Percentiles rank a stretch among this genome's conserved stretches.
Conservation (phyloP, 2,797 vertebrate species). For the Takifugu ocellatus region DNA sequence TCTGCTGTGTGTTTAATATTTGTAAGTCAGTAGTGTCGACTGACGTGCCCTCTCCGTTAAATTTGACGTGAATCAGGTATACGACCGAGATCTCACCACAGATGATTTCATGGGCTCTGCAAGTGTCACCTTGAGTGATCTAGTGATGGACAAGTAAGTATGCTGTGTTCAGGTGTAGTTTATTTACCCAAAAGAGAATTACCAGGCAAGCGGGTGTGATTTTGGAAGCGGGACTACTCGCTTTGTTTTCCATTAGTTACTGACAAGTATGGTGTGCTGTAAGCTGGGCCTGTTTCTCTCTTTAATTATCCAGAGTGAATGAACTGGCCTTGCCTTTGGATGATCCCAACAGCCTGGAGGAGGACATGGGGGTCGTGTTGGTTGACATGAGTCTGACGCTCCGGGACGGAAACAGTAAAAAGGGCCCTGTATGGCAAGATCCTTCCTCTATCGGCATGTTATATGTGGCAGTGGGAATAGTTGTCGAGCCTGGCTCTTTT, state of each 20-base stretch:
- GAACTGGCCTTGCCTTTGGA: constrained; percentile 81
- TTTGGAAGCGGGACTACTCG: neutral
- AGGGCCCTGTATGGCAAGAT: constrained; percentile 56
- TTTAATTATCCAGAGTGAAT: constrained; percentile 65
- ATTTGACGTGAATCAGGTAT: constrained; percentile 75
- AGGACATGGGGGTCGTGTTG: constrained; percentile 91
- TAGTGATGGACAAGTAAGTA: constrained; percentile 87
- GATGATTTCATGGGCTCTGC: constrained; percentile 97
- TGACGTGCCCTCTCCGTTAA: neutral
- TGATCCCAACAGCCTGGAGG: constrained; percentile 93
- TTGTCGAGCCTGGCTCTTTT: neutral
- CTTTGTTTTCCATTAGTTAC: neutral
- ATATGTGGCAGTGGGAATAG: neutral
- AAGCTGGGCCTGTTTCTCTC: neutral
- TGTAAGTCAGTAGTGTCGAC: neutral
- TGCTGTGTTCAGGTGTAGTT: too few species aligned
- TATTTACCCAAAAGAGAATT: neutral
- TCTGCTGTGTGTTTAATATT: neutral
- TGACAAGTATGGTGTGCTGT: constrained; percentile 12
- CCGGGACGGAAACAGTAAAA: constrained; percentile 80
- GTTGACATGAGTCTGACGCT: constrained; percentile 83
- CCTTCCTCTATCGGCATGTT: constrained; percentile 25
- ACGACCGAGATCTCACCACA: constrained; percentile 89
- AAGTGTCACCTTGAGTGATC: constrained; percentile 75
- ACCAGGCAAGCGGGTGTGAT: neutral